Base-by-base conservation (phyloP, 2,113 vertebrate genomes). In the Micromys minutus region DNA sequence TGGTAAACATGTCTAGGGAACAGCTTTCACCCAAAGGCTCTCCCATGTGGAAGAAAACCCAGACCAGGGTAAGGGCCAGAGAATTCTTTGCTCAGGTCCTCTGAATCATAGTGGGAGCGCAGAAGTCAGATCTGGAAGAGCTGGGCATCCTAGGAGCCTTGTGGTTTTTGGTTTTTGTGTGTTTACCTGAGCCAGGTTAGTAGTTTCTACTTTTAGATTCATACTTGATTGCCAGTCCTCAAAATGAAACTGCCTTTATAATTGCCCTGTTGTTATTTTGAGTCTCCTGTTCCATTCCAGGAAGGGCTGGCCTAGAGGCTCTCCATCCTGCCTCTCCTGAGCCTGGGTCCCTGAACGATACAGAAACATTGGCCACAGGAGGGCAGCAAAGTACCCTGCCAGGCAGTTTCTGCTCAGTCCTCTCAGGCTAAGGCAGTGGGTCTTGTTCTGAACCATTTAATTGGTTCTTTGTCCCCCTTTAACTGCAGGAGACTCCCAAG, bases 381-480 rank as follows among this genome's bases (percentile, higher is more conserved):
- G 86, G 93, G 91, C 86, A 84, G 91, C 89, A 79, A 45, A 94
- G 94, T 11, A 29, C 11, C 7, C 63, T 29, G 2, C 36, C 79
- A 15, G 34, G 22, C 34, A 3, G 26, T 9, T 74, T 39, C n/a
- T 47, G 42, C 10, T 19, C 47, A 7, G 15, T 55, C 67, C 29
- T 42, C 65, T 42, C 36, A 19, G 36, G n/a, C 50, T 74, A 24
- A 31, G 11, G 5, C 7, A 0, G 39, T 47, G 26, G 31, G 31
- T 61, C 85, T 31, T 80, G 83, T 88, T 92, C 63, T 45, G 34
- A 80, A 39, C 5, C 31, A 8, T 72, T 72, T 3, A 6, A 24
- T 71, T 67, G 57, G 3, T 87, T 26, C 42, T 34, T 47, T 29
- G 8, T n/a, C 52, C 29, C 52, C 75, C 65, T 81, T 47, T 65